Conservation (phyloP, 1,140 invertebrate genomes). For the Ylistrum balloti region DNA sequence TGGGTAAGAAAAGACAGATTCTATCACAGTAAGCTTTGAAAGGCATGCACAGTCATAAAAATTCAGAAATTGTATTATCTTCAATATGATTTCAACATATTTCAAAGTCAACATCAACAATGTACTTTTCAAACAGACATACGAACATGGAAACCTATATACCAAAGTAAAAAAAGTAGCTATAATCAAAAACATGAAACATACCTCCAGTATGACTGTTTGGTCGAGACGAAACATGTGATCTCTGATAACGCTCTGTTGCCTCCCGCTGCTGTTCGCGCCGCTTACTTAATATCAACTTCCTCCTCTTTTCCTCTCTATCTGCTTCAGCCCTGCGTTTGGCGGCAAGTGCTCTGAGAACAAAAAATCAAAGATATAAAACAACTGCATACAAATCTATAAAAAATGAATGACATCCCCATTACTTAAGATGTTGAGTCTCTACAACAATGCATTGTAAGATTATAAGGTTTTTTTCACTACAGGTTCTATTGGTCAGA, state of each 20-base stretch:
- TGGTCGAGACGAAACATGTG: constrained; percentile 56
- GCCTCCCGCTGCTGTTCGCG: constrained; percentile 74
- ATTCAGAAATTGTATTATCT: not conserved
- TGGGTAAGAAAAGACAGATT: not conserved
- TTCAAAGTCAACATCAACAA: not conserved
- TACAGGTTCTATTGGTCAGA: no score
- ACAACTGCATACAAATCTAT: not conserved
- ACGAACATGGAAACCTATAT: not conserved
- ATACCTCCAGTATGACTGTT: constrained; percentile 52
- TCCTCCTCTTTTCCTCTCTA: constrained; percentile 75
- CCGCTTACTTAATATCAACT: constrained; percentile 73
- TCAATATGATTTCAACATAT: not conserved
- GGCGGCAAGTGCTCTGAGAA: constrained; percentile 69
- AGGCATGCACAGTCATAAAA: no score
- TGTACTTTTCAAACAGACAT: not conserved
- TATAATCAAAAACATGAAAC: not conserved
- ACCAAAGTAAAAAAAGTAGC: not conserved
- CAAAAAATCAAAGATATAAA: not conserved
- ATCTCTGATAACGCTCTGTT: constrained; percentile 78
- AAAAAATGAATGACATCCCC: not conserved
- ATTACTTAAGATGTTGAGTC: no score
- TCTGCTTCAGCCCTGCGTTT: constrained; percentile 74
- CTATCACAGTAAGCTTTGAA: not conserved
- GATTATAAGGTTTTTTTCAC: no score
- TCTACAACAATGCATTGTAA: no score